A percentile compares a stretch with the other conserved stretches of the same genome.
Conservation (phyloP, 2,888 invertebrate species). For the Phyllotreta striolata region DNA sequence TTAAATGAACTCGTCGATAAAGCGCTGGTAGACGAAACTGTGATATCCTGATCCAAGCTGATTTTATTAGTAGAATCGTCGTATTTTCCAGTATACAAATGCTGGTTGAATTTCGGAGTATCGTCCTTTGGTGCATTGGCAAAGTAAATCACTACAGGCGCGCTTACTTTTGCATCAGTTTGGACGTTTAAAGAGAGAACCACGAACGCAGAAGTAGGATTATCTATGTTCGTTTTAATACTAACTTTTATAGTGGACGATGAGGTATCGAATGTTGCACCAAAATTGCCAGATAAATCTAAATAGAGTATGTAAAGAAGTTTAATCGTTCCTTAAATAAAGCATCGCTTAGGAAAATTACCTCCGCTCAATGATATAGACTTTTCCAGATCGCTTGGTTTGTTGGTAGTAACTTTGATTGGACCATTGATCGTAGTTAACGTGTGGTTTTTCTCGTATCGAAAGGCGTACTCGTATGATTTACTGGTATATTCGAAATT, state of each 20-base stretch:
- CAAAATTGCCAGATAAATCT: constrained; percentile 34
- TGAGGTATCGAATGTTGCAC: constrained; percentile 9
- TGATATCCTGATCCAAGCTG: constrained; percentile 28
- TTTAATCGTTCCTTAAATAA: background rate
- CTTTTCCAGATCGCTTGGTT: constrained; percentile 7
- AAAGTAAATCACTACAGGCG: constrained; percentile 35
- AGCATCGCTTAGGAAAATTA: constrained; percentile 22
- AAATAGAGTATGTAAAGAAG: constrained; percentile 20
- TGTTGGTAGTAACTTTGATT: constrained; percentile 32
- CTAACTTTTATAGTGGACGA: background rate
- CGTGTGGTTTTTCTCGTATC: constrained; percentile 55
- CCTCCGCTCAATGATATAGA: constrained; percentile 29
- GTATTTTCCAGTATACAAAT: constrained; percentile 43
- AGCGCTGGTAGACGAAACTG: constrained; percentile 11
- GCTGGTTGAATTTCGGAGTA: constrained; percentile 37
- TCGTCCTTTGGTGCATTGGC: constrained; percentile 6
- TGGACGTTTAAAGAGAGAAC: constrained; percentile 31
- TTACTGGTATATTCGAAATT: constrained; percentile 58
- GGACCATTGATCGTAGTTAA: constrained; percentile 33
- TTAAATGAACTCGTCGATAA: background rate
- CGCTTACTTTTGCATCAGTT: constrained; percentile 28
- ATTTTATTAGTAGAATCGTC: constrained; percentile 31
- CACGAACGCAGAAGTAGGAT: constrained; percentile 14
- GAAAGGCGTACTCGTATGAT: constrained; percentile 58
- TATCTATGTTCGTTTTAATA: constrained; percentile 1